Conservation (phyloP, 1,140 invertebrate species). For the Drosophila chauvacae region DNA sequence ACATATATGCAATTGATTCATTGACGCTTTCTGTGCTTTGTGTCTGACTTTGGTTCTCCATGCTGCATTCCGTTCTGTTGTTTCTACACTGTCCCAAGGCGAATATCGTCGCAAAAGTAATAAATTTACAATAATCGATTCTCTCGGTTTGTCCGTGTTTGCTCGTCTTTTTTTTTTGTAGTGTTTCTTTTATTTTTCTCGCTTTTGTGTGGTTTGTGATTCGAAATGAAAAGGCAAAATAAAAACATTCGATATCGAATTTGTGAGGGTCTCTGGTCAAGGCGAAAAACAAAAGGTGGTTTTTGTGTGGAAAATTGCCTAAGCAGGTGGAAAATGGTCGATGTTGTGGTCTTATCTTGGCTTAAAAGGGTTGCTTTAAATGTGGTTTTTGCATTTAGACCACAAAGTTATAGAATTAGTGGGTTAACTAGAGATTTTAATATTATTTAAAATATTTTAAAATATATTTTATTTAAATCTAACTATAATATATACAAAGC, state of each 20-base stretch:
- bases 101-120: slow-evolving; percentile 51
- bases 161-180: slow-evolving; percentile 6
- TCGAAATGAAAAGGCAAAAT: slow-evolving; percentile 15
- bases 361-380: not conserved
- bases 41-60: not conserved
- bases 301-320: slow-evolving; percentile 9
- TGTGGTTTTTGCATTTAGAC: not conserved
- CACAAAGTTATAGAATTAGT: not conserved
- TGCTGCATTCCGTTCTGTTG: slow-evolving; percentile 21
- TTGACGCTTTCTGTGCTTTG: slow-evolving; percentile 42
- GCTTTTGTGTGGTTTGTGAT: not conserved
- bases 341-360: slow-evolving; percentile 1
- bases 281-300: slow-evolving; percentile 7
- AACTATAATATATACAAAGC: not conserved
- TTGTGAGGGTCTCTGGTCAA: slow-evolving; percentile 30
- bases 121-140: slow-evolving; percentile 64
- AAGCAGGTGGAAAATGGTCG: slow-evolving; percentile 14
- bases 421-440: not conserved
- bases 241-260: slow-evolving; percentile 31
- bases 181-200: not conserved
- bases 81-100: slow-evolving; percentile 31
- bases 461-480: no score
- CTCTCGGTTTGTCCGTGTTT: slow-evolving; percentile 20
- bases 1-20: slow-evolving; percentile 56
- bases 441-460: not conserved